Percentiles rank a stretch among this genome's conserved stretches.
Conservation (phyloP, 2,113 vertebrate species). For the Muntiacus muntjak region DNA sequence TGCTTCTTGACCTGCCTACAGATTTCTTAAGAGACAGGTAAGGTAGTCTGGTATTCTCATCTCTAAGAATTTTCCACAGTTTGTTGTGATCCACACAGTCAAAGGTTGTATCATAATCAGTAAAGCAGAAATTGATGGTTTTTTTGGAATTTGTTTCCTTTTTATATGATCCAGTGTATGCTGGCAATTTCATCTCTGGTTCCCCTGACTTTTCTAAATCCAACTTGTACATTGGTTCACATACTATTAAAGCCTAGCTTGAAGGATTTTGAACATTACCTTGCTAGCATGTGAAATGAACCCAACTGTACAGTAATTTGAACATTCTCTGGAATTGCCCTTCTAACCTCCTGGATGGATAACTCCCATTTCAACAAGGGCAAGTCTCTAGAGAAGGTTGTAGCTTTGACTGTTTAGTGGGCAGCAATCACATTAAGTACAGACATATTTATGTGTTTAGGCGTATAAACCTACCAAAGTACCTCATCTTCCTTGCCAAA, state of each 20-base stretch:
- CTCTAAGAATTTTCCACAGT: neutral
- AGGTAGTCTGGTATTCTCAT: neutral
- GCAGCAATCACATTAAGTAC: neutral
- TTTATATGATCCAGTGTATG: neutral
- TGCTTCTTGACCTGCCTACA: neutral
- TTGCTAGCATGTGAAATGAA: neutral
- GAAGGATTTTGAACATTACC: neutral
- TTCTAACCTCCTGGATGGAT: neutral
- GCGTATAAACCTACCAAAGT: neutral
- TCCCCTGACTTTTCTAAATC: neutral
- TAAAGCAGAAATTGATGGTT: neutral
- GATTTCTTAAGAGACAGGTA: neutral
- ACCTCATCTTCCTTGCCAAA: neutral
- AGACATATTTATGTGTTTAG: neutral
- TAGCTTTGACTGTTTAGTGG: neutral
- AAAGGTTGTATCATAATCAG: neutral
- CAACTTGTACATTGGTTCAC: neutral
- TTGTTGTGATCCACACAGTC: neutral
- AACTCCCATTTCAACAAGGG: neutral
- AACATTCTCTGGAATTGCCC: neutral
- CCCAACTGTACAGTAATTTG: neutral
- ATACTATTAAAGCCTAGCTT: neutral
- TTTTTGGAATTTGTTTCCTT: neutral
- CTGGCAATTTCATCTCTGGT: neutral
- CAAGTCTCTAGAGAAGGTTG: neutral